Evolutionary conservation across 2,888 invertebrate species (phyloP), one percentile per base, ranked within the genome.

Genomic region (Tachystola acroxantha): DNA sequence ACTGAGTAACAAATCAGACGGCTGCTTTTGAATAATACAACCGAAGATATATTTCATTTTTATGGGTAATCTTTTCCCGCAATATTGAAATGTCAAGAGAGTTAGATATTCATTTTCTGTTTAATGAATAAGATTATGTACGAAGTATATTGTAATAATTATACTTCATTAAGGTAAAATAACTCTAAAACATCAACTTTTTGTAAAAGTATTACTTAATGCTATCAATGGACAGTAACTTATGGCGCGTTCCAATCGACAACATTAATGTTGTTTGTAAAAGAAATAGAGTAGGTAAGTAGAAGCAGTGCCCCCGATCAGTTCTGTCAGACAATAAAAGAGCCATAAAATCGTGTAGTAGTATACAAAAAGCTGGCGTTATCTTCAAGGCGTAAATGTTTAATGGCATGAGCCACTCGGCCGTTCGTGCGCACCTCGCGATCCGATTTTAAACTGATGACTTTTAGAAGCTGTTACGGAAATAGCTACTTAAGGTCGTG

Each of bases 371-470:
- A 77, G 69, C 68, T 64, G 59, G 60, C 66, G 73, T 75, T 81
- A 84, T 85, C 82, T 82, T 57, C 46, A 62, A 66, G 59, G 63
- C 76, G 66, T 85, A 76, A 80, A 82, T 75, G 69, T 78, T 85
- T 82, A 79, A 81, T 76, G 72, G 77, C 63, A 57, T 51, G 64
- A 60, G 64, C 60, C 65, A 65, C 64, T 63, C 54, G 58, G 53
- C 50, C 54, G 57, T 55, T 58, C 66, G 66, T 65, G 62, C 58
- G 66, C 66, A 68, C 59, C 65, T 66, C 57, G 48, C 64, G 64
- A 73, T 70, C 71, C 64, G 72, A 78, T 80, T 82, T 81, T 73
- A 79, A 84, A 81, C 76, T 76, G 77, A 80, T 79, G 74, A 77
- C 74, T 80, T 76, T 70, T 72, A 70, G 68, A 64, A 63, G 58